phyloP scores from a whole-genome alignment of 1,140 invertebrate species.

The Notospermus geniculatus region DNA sequence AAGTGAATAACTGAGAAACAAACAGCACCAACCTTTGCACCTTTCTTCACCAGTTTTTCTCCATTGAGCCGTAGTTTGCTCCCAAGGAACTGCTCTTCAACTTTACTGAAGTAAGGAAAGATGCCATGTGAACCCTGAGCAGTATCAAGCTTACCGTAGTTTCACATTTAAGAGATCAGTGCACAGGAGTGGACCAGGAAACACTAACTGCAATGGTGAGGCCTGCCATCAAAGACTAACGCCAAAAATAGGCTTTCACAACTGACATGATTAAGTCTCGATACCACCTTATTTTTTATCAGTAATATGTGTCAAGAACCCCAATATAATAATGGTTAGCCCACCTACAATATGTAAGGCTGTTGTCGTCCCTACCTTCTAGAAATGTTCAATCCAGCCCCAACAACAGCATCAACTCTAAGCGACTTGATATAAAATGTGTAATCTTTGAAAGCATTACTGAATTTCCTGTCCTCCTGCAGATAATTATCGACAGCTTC shows the following conservation, averaged over 20 bases:
- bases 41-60: constrained; percentile 6
- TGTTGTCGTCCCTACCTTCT: background rate
- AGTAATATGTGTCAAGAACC: no score
- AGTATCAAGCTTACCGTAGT: background rate
- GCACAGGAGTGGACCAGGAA: background rate
- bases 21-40: background rate
- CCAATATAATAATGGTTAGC: no score
- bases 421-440: background rate
- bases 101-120: constrained; percentile 8
- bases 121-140: background rate
- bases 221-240: background rate
- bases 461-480: background rate
- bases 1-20: no score
- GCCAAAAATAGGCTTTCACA: background rate
- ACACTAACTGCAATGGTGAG: background rate
- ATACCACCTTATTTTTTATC: background rate
- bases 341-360: no score
- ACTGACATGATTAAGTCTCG: background rate
- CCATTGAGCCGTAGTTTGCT: constrained; percentile 6
- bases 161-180: background rate
- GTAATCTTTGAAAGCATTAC: background rate
- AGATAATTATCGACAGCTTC: constrained; percentile 8
- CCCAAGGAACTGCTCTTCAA: constrained; percentile 1
- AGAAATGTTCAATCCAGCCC: background rate
- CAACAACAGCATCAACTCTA: background rate